Percentiles rank a stretch among this genome's conserved stretches.
These are phyloP conservation scores for Heliopora coerulea DNA, from an alignment of 92 coral and sea anemone species.

Conservation along the genomic window DNA sequence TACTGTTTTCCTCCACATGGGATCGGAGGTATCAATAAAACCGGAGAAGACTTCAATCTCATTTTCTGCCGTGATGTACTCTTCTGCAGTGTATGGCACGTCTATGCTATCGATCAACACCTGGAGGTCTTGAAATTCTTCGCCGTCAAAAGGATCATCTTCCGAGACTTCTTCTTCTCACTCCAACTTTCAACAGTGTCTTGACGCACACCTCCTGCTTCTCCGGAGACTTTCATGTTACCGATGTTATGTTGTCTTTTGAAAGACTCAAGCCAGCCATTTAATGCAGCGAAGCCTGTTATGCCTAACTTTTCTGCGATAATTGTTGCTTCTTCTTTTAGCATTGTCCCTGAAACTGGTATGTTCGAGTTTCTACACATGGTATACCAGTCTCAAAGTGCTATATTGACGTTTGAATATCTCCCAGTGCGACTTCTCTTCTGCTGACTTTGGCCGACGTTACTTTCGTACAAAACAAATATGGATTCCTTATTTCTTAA, in stretches of 20 bases:
- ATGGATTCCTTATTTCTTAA: too few relatives aligned
- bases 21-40: conserved; percentile 40
- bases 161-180: conserved; percentile 28
- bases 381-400: too few relatives aligned
- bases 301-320: too few relatives aligned
- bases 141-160: conserved; percentile 48
- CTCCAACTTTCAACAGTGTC: conserved; percentile 11
- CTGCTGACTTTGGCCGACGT: conserved; percentile 27
- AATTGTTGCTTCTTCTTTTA: too few relatives aligned
- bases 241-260: too few relatives aligned
- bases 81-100: conserved; percentile 19
- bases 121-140: conserved; percentile 31
- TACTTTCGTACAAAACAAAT: conserved; percentile 35
- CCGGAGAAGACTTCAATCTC: conserved; percentile 44
- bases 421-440: conserved; percentile 34
- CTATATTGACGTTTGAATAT: conserved; percentile 43
- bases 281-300: too few relatives aligned
- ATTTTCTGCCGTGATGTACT: conserved; percentile 41
- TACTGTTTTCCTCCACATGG: conserved; percentile 42
- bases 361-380: too few relatives aligned
- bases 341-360: conserved; percentile 8
- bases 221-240: conserved; percentile 16
- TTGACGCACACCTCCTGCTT: conserved; percentile 22
- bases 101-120: conserved; percentile 28
- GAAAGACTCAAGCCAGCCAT: too few relatives aligned